Conservation (phyloP, 2,888 invertebrate species). For the Chrysopilus asiliformis region DNA sequence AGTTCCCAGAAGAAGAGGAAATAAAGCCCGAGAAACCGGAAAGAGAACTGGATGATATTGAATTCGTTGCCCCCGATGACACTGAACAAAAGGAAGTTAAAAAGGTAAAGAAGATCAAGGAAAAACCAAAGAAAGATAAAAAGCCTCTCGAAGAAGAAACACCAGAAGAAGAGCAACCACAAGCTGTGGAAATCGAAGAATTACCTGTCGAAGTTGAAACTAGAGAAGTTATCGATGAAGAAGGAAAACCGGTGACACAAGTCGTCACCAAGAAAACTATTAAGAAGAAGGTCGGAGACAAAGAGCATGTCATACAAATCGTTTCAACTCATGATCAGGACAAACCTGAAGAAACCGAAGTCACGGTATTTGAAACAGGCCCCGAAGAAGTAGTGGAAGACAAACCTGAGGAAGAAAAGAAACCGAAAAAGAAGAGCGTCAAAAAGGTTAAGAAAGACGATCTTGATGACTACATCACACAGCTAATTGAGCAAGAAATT, state of each 20-base stretch:
- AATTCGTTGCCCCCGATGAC: conserved; percentile 7
- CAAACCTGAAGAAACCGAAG: neutral
- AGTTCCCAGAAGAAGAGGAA: conserved; percentile 28
- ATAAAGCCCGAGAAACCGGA: conserved; percentile 26
- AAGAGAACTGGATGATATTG: conserved; percentile 20
- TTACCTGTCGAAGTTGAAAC: conserved; percentile 34
- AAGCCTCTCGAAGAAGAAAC: conserved; percentile 18
- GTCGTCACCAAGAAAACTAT: conserved; percentile 35
- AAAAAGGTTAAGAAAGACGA: conserved; percentile 18
- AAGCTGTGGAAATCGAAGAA: conserved; percentile 22
- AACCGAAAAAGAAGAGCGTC: conserved; percentile 6
- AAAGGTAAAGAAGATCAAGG: conserved; percentile 7
- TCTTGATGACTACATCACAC: conserved; percentile 14
- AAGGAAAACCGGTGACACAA: conserved; percentile 32
- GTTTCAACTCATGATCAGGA: conserved; percentile 12
- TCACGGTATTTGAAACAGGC: no score
- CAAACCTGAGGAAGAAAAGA: conserved; percentile 23
- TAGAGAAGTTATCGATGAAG: conserved; percentile 32
- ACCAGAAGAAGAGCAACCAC: conserved; percentile 11
- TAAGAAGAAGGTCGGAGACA: conserved; percentile 32
- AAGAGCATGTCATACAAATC: conserved; percentile 32
- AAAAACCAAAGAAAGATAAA: conserved; percentile 23
- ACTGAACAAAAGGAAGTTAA: conserved; percentile 8
- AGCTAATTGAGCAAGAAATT: conserved; percentile 1
- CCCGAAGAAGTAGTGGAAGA: conserved; percentile 27